Conservation (phyloP, 2,888 invertebrate species). For the Margaritifera margaritifera region DNA sequence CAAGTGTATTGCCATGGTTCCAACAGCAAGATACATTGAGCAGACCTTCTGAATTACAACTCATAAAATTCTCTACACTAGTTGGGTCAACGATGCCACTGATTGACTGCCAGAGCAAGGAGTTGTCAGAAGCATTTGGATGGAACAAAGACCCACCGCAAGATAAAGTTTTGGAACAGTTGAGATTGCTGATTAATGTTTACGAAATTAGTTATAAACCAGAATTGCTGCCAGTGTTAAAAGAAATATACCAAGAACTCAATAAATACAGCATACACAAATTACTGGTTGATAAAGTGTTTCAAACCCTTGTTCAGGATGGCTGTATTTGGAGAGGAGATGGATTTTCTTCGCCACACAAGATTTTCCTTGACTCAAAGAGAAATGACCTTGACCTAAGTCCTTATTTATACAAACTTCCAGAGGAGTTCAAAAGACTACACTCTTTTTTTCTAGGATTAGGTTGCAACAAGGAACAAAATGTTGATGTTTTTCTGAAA, state of each 20-base stretch:
- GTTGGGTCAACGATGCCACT: no score
- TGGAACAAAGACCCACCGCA: conserved; percentile 3
- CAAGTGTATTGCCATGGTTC: conserved; percentile 13
- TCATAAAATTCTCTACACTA: no score
- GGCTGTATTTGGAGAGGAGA: conserved; percentile 10
- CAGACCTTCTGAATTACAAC: no score
- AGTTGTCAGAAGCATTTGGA: conserved; percentile 3
- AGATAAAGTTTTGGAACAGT: conserved; percentile 11
- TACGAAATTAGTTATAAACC: conserved; percentile 15
- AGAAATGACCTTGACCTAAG: conserved; percentile 14
- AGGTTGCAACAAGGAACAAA: conserved; percentile 17
- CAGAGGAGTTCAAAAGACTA: conserved; percentile 14
- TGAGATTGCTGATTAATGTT: conserved; percentile 3
- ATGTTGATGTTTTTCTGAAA: conserved; percentile 1
- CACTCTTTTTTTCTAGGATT: conserved; percentile 13
- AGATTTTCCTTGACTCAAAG: conserved; percentile 3
- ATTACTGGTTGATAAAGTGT: conserved; percentile 1
- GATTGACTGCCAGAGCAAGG: background rate
- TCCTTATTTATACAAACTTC: conserved; percentile 28
- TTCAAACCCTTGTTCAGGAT: background rate
- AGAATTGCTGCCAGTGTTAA: conserved; percentile 12
- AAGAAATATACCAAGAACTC: no score
- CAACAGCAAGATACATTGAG: background rate
- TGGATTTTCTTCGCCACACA: conserved; percentile 18
- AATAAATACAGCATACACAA: no score